Base-by-base conservation (phyloP, 2,888 invertebrate species). In the Terebella lapidaria region DNA sequence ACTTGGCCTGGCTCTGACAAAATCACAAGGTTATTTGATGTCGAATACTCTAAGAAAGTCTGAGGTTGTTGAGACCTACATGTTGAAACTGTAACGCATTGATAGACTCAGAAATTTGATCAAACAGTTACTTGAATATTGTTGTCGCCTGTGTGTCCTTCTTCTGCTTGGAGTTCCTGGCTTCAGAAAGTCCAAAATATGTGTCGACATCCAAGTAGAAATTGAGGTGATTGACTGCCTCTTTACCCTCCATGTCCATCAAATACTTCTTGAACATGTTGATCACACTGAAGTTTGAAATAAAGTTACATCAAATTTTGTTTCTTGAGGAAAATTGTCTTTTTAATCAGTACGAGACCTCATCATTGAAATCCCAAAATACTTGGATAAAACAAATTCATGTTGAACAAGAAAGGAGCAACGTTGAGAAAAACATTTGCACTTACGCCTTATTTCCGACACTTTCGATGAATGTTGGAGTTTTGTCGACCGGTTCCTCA, bases 201-300 rank as follows among this genome's bases (percentile, higher is more conserved):
- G 69, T 66, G 45, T 76, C 74, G 3, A 77, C 70, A 58, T 79
- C 79, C 54, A 70, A 62, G 64, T 73, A 77, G 42, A 79, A 65
- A 26, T 70, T 72, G 22, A 75, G 67, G 59, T 70, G 67, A 63
- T 76, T 71, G 27, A 69, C 60, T 27, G 67, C 60, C 3, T 78
- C 78, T 52, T 74, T 72, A 3, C 70, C 71, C 55, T 74, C 68
- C 3, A 67, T 69, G 25, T 77, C 78, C 5, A 66, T 59, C 26
- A 77, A 59, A 63, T 72, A 73, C 68, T 78, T 78, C 69, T 74
- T 75, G 65, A 78, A 79, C 67, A 76, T 70, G 20, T 71, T 65
- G 65, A 77, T 74, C 42, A 79, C 66, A 29, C 79, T 79, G 67
- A n/a, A n/a, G n/a, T n/a, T n/a, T 18, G 59, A 54, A 45, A 24